Base-by-base conservation (phyloP, 1,140 invertebrate species). In the Danaus melanippus region DNA sequence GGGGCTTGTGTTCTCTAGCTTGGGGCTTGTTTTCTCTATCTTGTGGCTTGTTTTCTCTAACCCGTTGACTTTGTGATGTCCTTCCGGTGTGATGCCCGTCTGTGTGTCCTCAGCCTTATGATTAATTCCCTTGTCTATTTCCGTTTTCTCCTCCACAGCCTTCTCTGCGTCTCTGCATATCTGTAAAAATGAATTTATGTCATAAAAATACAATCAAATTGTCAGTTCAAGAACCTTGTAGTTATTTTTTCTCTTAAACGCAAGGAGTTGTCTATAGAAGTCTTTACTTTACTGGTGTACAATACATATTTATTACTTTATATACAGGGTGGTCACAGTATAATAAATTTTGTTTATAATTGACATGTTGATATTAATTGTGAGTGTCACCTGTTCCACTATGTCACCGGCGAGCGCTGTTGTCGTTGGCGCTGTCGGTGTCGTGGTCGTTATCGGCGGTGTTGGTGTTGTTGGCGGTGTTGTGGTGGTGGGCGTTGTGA, bases 111-210 rank as follows among this genome's bases (percentile, higher is more conserved):
- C 48, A 56, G 62, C 66, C 56, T 69, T 72, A 53, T 71, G 60
- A 15, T 54, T 61, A 51, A 67, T 15, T 53, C 68, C 58, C 50
- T 64, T 74, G 8, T 75, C 64, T 46, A 67, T 53, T 51, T 73
- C 66, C 12, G 67, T 62, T 60, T 76, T 75, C 48, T 76, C 70
- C 60, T 81, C 74, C 8, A 87, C 85, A 11, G 70, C 76, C 60
- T 81, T 81, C 53, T 86, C 84, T 10, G 85, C 85, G 55, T 88
- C 85, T 52, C 78, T 63, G 61, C 86, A 87, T 53, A 87, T 83
- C 77, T 87, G 66, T 11, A 56, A 44, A 40, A 10, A 32, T 32
- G 6, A 32, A 32, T 32, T 2, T 8, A 32, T 32, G 6, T 32
- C 2, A 32, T 32, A 2, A 21, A 21, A 21, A 21, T 21, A 21